phyloP scores from a whole-genome alignment of 2,888 invertebrate species.

The Meta bourneti region DNA sequence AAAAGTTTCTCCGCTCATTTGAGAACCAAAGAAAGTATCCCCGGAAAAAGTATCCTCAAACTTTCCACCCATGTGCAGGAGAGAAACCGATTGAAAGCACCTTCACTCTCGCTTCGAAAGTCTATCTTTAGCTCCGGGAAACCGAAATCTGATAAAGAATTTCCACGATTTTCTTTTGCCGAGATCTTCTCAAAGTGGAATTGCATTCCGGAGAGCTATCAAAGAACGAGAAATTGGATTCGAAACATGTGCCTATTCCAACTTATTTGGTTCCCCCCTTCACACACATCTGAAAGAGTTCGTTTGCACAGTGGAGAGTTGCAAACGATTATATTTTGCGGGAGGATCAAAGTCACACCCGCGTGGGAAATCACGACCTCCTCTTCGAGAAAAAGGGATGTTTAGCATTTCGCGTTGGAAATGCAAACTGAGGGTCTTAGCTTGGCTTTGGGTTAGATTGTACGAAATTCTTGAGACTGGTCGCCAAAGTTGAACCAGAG shows the following conservation, averaged over 20 bases:
- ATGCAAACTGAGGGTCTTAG: neutral
- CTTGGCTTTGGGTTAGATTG: neutral
- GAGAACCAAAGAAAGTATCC: neutral
- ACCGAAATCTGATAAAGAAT: slow-evolving; percentile 37
- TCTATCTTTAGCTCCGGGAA: slow-evolving; percentile 14
- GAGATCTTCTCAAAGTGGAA: neutral
- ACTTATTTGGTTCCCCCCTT: neutral
- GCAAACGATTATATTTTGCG: neutral
- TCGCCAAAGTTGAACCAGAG: too few relatives aligned
- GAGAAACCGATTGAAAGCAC: neutral
- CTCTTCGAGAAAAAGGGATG: neutral
- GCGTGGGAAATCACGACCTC: neutral
- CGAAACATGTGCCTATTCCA: neutral
- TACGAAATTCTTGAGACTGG: too few relatives aligned
- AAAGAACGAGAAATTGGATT: slow-evolving; percentile 43
- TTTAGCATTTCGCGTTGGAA: neutral
- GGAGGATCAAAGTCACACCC: neutral
- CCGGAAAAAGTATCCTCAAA: neutral
- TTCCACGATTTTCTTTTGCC: neutral
- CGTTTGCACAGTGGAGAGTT: neutral
- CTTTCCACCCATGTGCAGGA: neutral
- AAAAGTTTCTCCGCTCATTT: neutral
- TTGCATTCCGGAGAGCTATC: slow-evolving; percentile 24
- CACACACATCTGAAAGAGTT: too few relatives aligned
- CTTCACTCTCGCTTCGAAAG: neutral